Evolutionary conservation across 1,140 invertebrate genomes (phyloP).

Genomic region (Psix sp.): DNA sequence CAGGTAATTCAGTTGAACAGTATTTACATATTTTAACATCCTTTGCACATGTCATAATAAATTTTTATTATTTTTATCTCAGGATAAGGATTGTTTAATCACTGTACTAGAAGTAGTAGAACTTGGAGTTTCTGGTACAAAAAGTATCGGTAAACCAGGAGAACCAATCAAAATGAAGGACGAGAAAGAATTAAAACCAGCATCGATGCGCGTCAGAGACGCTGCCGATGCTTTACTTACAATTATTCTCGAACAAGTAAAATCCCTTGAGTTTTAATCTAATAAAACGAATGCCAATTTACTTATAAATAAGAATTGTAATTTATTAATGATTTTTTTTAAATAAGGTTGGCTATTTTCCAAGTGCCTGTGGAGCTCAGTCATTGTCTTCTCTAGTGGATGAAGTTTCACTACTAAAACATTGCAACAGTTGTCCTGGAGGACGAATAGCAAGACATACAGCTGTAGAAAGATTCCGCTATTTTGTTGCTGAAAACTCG

Average conservation of each 20-base stretch:
- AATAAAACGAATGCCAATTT: too few relatives aligned
- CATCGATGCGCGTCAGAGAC: constrained; percentile 96
- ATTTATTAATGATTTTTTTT: too few relatives aligned
- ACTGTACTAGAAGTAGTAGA: constrained; percentile 97
- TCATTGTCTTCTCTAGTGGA: constrained; percentile 91
- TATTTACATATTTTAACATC: constrained; percentile 12
- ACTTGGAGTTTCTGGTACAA: constrained; percentile 97
- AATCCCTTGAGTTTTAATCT: too few relatives aligned
- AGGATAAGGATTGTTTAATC: constrained; percentile 94
- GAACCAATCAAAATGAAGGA: constrained; percentile 95
- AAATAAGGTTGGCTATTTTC: constrained; percentile 89
- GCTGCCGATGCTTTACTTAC: constrained; percentile 95
- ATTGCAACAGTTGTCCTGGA: constrained; percentile 82
- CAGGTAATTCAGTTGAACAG: constrained; percentile 67
- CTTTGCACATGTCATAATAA: constrained; percentile 17
- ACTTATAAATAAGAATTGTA: too few relatives aligned
- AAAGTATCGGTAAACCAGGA: constrained; percentile 90
- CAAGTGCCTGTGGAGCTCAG: constrained; percentile 88
- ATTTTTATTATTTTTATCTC: not conserved
- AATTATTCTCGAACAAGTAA: constrained; percentile 93
- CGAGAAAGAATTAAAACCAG: constrained; percentile 96
- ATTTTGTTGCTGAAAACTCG: constrained; percentile 94
- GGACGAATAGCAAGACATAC: constrained; percentile 77
- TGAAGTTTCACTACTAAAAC: constrained; percentile 89
- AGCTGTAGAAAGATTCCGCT: constrained; percentile 85